These are phyloP conservation scores for Pangasius macronema DNA, from an alignment of 2,797 vertebrate genomes.

Conservation along the genomic window DNA sequence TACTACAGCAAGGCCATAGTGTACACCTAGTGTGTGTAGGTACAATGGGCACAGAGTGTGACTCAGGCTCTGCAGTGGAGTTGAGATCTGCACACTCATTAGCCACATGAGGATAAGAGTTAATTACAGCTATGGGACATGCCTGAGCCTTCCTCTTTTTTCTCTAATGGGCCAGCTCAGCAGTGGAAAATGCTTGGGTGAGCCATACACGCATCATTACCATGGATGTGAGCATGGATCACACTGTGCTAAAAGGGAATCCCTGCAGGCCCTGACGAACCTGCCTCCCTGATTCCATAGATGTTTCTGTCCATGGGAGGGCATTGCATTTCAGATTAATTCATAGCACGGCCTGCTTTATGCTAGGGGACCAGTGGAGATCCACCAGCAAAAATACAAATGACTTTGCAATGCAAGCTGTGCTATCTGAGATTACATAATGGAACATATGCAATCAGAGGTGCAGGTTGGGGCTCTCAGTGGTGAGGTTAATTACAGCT, in stretches of 20 bases:
- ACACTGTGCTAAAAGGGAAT: conserved; percentile 43
- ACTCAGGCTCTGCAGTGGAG: conserved; percentile 33
- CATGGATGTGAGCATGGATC: conserved; percentile 40
- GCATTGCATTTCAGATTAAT: conserved; percentile 41
- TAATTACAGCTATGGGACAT: conserved; percentile 44
- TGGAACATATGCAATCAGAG: conserved; percentile 43
- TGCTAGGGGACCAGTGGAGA: neutral
- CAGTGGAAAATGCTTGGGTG: conserved; percentile 53
- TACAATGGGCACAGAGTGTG: neutral
- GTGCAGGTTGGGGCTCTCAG: conserved; percentile 28
- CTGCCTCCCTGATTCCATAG: conserved; percentile 45
- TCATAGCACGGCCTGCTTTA: conserved; percentile 54
- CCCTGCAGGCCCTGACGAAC: conserved; percentile 38
- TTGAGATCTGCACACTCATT: conserved; percentile 22
- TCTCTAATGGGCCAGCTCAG: conserved; percentile 48
- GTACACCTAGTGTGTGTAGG: neutral
- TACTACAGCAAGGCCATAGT: neutral
- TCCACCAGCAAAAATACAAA: conserved; percentile 44
- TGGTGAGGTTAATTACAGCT: conserved; percentile 14
- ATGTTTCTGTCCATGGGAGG: conserved; percentile 48
- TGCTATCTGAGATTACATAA: conserved; percentile 20
- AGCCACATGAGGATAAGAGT: conserved; percentile 35
- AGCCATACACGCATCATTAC: conserved; percentile 42
- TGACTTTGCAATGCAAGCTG: conserved; percentile 36
- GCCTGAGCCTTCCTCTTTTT: conserved; percentile 16